Conservation (phyloP, 2,113 vertebrate genomes). For the Proteles cristata region DNA sequence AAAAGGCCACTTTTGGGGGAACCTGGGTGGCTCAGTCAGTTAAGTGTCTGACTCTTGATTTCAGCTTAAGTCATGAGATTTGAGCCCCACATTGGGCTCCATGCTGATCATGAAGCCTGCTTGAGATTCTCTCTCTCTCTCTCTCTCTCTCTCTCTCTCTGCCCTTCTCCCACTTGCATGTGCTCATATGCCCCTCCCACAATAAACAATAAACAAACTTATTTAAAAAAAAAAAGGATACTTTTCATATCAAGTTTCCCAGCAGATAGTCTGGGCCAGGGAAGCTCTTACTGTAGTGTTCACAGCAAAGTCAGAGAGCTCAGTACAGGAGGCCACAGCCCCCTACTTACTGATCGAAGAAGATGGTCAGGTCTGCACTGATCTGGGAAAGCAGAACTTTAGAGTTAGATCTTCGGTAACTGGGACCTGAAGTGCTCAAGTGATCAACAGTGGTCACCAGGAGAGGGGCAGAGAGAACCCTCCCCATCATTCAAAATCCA, state of each 20-base stretch:
- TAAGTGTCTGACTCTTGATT: too few relatives aligned
- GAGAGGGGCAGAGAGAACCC: neutral
- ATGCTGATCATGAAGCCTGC: too few relatives aligned
- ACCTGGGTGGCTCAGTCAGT: too few relatives aligned
- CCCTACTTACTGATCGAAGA: neutral
- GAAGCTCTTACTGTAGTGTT: neutral
- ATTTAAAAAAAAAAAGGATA: too few relatives aligned
- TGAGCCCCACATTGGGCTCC: too few relatives aligned
- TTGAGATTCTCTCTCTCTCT: too few relatives aligned
- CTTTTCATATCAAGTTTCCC: conserved; percentile 47
- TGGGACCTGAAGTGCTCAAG: neutral
- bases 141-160: too few relatives aligned
- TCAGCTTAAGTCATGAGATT: too few relatives aligned
- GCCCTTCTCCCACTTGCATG: too few relatives aligned
- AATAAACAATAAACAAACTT: too few relatives aligned
- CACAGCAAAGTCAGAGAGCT: neutral
- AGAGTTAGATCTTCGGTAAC: neutral
- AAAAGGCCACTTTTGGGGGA: neutral
- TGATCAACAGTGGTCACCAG: neutral
- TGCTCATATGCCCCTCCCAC: too few relatives aligned
- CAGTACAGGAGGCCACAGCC: neutral
- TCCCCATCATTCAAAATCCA: conserved; percentile 19
- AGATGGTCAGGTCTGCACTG: neutral
- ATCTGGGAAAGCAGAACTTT: conserved; percentile 4
- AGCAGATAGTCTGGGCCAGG: conserved; percentile 33